Conservation (phyloP, 2,888 invertebrate genomes). For the Hirtodrosophila duncani region DNA sequence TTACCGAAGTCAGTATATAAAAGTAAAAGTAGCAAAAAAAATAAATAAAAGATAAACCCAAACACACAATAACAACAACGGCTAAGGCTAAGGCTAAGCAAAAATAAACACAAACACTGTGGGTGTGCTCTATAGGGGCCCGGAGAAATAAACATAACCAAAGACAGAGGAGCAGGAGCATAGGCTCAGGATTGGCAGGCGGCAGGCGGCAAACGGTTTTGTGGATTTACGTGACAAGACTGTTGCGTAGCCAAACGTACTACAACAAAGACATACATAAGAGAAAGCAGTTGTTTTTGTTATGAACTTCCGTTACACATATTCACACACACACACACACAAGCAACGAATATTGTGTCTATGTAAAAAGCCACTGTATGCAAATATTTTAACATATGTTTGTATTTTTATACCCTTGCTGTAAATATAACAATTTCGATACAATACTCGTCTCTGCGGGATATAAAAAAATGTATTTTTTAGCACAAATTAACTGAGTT, state of each 20-base stretch:
- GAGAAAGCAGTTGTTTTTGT: slow-evolving; percentile 1
- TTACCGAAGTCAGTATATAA: background rate
- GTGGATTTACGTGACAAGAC: slow-evolving; percentile 32
- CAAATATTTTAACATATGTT: too few relatives aligned
- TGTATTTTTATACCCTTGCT: too few relatives aligned
- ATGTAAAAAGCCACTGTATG: too few relatives aligned
- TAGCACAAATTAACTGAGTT: too few relatives aligned
- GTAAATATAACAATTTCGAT: too few relatives aligned
- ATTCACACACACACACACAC: too few relatives aligned
- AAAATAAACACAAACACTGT: too few relatives aligned
- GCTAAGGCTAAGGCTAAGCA: slow-evolving; percentile 5
- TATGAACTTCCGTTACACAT: slow-evolving; percentile 3
- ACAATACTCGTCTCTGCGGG: too few relatives aligned
- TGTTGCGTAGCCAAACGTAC: slow-evolving; percentile 11
- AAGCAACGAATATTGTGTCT: too few relatives aligned
- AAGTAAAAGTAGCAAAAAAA: slow-evolving; percentile 22
- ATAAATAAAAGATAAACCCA: slow-evolving; percentile 3
- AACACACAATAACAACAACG: slow-evolving; percentile 18
- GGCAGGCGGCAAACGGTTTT: slow-evolving; percentile 11
- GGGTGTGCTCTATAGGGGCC: too few relatives aligned
- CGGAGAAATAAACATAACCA: slow-evolving; percentile 2
- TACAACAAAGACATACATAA: too few relatives aligned
- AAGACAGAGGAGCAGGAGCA: background rate
- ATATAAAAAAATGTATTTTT: too few relatives aligned
- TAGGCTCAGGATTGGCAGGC: background rate